Evolutionary conservation across 1,140 invertebrate genomes (phyloP).

Genomic region (Tetragonula clypearis): DNA sequence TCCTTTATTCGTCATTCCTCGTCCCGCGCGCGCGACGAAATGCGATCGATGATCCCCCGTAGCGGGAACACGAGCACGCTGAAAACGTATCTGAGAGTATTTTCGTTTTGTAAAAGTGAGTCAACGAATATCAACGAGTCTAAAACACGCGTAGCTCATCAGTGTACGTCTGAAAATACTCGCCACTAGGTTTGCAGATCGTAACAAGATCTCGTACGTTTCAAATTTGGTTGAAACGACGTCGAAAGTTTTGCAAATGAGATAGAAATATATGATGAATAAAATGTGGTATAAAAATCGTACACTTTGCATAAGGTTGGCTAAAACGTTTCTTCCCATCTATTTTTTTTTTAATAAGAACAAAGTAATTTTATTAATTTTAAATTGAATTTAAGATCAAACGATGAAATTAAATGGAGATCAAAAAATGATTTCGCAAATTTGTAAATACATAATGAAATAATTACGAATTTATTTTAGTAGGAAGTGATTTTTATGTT

Average conservation of each 20-base stretch:
- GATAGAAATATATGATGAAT: too few relatives aligned
- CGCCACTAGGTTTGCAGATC: too few relatives aligned
- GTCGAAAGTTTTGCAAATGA: not conserved
- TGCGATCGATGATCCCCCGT: not conserved
- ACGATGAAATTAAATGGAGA: too few relatives aligned
- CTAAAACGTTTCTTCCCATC: too few relatives aligned
- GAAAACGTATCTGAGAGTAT: not conserved
- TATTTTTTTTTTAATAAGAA: too few relatives aligned
- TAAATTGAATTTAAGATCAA: too few relatives aligned
- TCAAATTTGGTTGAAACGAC: not conserved
- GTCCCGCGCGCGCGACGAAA: not conserved
- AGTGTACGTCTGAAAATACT: not conserved
- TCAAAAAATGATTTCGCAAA: too few relatives aligned
- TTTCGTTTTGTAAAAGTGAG: not conserved
- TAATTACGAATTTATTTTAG: too few relatives aligned
- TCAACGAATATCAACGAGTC: not conserved
- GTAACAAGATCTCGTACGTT: not conserved
- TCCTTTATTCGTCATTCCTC: too few relatives aligned
- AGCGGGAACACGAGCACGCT: not conserved
- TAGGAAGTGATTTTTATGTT: too few relatives aligned
- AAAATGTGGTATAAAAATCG: not conserved
- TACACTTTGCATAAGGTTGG: not conserved
- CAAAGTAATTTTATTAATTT: too few relatives aligned
- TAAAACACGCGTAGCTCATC: not conserved
- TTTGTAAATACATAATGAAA: too few relatives aligned